Percentiles rank a stretch among this genome's conserved stretches.
phyloP scores from a whole-genome alignment of 2,113 vertebrate genomes.

The Halichoeres trimaculatus region DNA sequence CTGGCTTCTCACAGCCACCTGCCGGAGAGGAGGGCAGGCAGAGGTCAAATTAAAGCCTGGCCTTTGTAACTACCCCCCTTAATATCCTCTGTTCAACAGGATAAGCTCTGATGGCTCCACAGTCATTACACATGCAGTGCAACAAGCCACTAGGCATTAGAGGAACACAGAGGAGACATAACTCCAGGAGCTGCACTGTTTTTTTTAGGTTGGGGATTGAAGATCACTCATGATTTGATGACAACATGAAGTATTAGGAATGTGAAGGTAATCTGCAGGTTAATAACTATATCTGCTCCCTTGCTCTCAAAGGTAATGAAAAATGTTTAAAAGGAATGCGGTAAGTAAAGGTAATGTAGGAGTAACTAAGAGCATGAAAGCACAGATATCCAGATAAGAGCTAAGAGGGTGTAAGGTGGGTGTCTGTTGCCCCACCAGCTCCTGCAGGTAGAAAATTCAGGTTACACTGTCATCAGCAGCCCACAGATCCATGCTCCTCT shows the following conservation, averaged over 20 bases:
- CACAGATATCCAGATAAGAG: conserved; percentile 81
- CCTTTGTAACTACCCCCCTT: conserved; percentile 88
- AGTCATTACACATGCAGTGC: conserved; percentile 62
- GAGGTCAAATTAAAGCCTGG: conserved; percentile 90
- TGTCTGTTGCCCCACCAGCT: conserved; percentile 51
- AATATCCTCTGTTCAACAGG: conserved; percentile 87
- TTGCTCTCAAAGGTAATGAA: conserved; percentile 50
- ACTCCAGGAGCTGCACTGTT: neutral
- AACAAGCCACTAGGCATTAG: conserved; percentile 61
- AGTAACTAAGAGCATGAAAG: conserved; percentile 81
- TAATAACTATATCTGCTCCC: conserved; percentile 49
- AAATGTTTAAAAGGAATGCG: conserved; percentile 55
- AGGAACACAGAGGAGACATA: conserved; percentile 25
- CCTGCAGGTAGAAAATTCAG: conserved; percentile 52
- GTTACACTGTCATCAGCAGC: conserved; percentile 63
- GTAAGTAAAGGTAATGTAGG: conserved; percentile 79
- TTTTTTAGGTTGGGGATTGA: conserved; percentile 24
- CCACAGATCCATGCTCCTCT: conserved; percentile 55
- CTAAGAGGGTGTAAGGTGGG: conserved; percentile 74
- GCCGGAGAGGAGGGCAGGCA: conserved; percentile 85
- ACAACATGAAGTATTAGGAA: conserved; percentile 10
- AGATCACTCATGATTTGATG: conserved; percentile 16
- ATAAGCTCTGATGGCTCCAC: conserved; percentile 71
- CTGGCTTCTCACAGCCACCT: conserved; percentile 85
- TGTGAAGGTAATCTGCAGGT: conserved; percentile 33